phyloP scores from a whole-genome alignment of 2,797 vertebrate genomes.

The Pseudochaenichthys georgianus region DNA sequence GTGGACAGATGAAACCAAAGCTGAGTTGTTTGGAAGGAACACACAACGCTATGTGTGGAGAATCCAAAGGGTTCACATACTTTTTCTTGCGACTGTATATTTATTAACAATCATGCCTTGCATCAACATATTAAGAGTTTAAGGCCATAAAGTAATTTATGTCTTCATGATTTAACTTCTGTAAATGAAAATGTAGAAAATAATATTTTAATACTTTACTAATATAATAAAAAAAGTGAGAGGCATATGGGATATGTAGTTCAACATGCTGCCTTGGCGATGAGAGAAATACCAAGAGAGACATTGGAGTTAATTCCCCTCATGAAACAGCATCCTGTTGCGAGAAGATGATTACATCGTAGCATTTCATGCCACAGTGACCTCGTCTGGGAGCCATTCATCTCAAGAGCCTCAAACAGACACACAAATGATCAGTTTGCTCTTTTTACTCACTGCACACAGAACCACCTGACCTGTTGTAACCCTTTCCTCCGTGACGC shows the following conservation, averaged over 20 bases:
- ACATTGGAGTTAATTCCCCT: slow-evolving; percentile 47
- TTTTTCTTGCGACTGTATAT: too few relatives aligned
- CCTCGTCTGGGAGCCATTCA: slow-evolving; percentile 62
- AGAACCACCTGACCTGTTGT: slow-evolving; percentile 67
- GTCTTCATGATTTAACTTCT: not conserved
- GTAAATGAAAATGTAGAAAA: not conserved
- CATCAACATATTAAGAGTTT: not conserved
- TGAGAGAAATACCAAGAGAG: slow-evolving; percentile 32
- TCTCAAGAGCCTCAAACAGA: slow-evolving; percentile 61
- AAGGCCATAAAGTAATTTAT: not conserved
- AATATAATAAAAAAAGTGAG: not conserved
- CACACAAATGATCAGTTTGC: slow-evolving; percentile 62
- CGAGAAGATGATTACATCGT: slow-evolving; percentile 70
- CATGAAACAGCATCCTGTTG: slow-evolving; percentile 61
- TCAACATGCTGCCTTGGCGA: slow-evolving; percentile 3
- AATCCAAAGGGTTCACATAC: too few relatives aligned
- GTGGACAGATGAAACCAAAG: too few relatives aligned
- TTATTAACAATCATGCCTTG: not conserved
- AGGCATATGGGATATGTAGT: not conserved
- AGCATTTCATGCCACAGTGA: slow-evolving; percentile 69
- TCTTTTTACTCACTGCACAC: slow-evolving; percentile 35
- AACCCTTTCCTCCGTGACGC: slow-evolving; percentile 45
- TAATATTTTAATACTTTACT: too few relatives aligned
- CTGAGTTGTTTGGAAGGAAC: too few relatives aligned
- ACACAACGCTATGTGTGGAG: too few relatives aligned